Base-by-base conservation (phyloP, 1,140 invertebrate genomes). In the Dinothrombium tinctorium region DNA sequence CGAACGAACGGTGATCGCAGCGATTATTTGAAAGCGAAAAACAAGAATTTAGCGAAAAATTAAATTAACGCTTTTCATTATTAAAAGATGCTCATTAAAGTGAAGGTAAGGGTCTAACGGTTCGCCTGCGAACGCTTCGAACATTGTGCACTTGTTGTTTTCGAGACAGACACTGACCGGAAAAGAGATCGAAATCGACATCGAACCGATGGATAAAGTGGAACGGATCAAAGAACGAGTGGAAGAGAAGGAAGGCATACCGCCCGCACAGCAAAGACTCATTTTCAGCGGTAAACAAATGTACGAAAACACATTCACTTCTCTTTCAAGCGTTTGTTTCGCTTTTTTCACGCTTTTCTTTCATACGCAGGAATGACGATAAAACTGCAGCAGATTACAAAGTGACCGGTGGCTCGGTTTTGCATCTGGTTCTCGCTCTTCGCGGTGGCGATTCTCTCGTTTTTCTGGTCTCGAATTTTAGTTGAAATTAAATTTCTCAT, bases 211-310 rank as follows among this genome's bases (percentile, higher is more conserved):
- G 5, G 49, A 49, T 40, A 49, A 47, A 33, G 47, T 49, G 4
- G 40, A 50, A 31, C 31, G 94, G 54, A 98, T 98, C 47, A 99
- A 99, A 64, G 94, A 99, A 64, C 68, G 90, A 58, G 92, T 99
- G 2, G 94, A 99, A 64, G 94, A 99, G 60, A 99, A 99, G 62
- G 94, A 99, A 71, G 94, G 94, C 33, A 99, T 99, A 58, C 94
- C 94, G 43, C 94, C 94, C 9, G 89, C 92, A 50, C 94, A 99
- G 59, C 94, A 99, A 55, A 68, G 94, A 55, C 67, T 99, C 41
- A 99, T 99, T 56, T 99, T 98, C 63, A 92, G 87, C 46, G 94
- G 94, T 45, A 98, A 96, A 67, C 92, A 98, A 71, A 96, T 98
- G 87, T 87, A 67, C 65, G 68, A 65, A 14, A 38, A 12, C 9